Evolutionary conservation across 2,888 invertebrate genomes (phyloP).

Genomic region (Girardia tigrina): DNA sequence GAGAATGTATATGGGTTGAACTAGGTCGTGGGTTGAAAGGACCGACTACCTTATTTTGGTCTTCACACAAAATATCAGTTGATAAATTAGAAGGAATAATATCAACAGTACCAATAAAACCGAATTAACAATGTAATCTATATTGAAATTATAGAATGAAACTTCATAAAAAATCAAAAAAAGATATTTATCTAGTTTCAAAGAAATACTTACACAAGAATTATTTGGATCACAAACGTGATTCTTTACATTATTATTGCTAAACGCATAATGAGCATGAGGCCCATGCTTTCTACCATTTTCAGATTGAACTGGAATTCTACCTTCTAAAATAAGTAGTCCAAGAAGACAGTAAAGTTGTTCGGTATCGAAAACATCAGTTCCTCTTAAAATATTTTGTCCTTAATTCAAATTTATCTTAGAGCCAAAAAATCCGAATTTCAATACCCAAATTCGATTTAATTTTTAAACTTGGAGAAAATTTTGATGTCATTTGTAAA

Average conservation of each 20-base stretch:
- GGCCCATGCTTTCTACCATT: not conserved
- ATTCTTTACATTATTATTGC: slow-evolving; percentile 15
- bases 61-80: too few species aligned
- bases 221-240: slow-evolving; percentile 7
- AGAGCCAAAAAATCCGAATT: not conserved
- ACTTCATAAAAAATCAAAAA: too few species aligned
- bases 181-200: too few species aligned
- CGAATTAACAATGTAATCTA: too few species aligned
- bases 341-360: slow-evolving; percentile 2
- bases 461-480: not conserved
- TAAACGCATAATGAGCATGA: slow-evolving; percentile 14
- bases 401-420: not conserved
- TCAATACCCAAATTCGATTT: not conserved
- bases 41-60: too few species aligned
- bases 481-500: not conserved
- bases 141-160: too few species aligned
- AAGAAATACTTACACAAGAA: slow-evolving; percentile 1
- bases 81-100: too few species aligned
- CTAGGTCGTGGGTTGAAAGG: too few species aligned
- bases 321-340: not conserved
- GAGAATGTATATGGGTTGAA: too few species aligned
- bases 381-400: not conserved
- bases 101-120: too few species aligned
- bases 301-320: slow-evolving; percentile 14
- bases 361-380: not conserved